Evolutionary conservation across 1,140 invertebrate species (phyloP), one percentile per base, ranked within the genome.

Genomic region (Zaprionus nigranus): DNA sequence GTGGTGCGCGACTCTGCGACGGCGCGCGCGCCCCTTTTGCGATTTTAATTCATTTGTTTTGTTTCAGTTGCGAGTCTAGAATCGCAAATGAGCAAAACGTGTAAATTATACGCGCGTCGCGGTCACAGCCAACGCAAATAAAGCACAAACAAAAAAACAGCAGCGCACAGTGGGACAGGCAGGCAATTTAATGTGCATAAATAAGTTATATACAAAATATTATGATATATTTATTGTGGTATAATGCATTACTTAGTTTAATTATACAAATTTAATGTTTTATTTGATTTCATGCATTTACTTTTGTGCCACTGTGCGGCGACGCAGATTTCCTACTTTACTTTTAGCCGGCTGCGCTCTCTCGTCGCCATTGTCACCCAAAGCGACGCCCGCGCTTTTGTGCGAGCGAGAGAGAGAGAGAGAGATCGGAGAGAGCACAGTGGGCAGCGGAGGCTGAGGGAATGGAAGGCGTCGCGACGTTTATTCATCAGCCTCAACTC

Each of bases 71-170:
- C 84, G 81, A 84, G 85, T 79, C 86, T 82, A 90, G 86, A 90
- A 90, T 90, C 79, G 79, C 74, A 90, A 90, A 90, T 90, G 86
- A 90, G 86, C 86, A 87, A 90, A 90, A 90, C 85, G 86, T 90
- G 86, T 90, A 85, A 90, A 90, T 91, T 90, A 90, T 90, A 85
- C 87, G 76, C 79, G 79, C 79, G 79, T 86, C 84, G 76, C 85
- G 83, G 83, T 87, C 84, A 86, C 84, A 87, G 84, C 84, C 85
- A 79, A 87, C 87, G 84, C 78, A 81, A 82, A 82, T 90, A 88
- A 78, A 78, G 60, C 67, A 64, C 58, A 51, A 40, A 60, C 22
- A 36, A 13, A 56, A 34, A 24, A 17, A 28, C 28, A 28, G 43
- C 43, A 17, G 17, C 17, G 60, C 46, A 46, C 40, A 34, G 24